Base-by-base conservation (phyloP, 2,113 vertebrate genomes). In the Tonatia bakeri region DNA sequence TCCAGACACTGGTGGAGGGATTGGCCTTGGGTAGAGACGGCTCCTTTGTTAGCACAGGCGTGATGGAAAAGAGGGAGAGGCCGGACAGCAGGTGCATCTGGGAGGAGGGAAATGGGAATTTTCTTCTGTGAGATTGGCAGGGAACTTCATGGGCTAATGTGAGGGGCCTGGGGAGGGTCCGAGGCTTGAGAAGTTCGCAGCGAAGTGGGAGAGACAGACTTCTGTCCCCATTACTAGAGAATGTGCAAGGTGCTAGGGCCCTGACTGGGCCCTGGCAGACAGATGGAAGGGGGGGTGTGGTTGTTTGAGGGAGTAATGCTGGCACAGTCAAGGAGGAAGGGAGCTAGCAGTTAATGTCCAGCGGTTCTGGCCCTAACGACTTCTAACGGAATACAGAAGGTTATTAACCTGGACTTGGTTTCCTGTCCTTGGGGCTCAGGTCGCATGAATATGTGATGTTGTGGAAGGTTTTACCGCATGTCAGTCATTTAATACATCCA, bases 401-500 rank as follows among this genome's bases (percentile, higher is more conserved):
- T 50, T 47, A 28, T 6, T 72, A 61, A 88, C 69, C 83, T 76
- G 72, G 79, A 45, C 73, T 90, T 33, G 40, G 19, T 76, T 73
- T 94, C 94, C 87, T 88, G 52, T 56, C 36, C 67, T 87, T 87
- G 61, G 76, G 40, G 52, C 36, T 88, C 38, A 52, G 73, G 69
- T 72, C 91, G 45, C 56, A 59, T 67, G 90, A 72, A 31, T 31
- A 72, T 40, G 22, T 19, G 36, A 47, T 36, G 12, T 24, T 59
- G 72, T 11, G 20, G 33, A 79, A 75, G 40, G 67, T 36, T 93
- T 96, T 61, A 87, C 4, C 75, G 69, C 79, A 65, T 64, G 26
- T 36, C 26, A 1, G 59, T 75, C 72, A 92, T 96, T 93, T 96
- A 92, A 76, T 86, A 87, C 28, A 76, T 59, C 56, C 69, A 61